Evolutionary conservation across 2,888 invertebrate genomes (phyloP).

Genomic region (Drymonia ruficornis): DNA sequence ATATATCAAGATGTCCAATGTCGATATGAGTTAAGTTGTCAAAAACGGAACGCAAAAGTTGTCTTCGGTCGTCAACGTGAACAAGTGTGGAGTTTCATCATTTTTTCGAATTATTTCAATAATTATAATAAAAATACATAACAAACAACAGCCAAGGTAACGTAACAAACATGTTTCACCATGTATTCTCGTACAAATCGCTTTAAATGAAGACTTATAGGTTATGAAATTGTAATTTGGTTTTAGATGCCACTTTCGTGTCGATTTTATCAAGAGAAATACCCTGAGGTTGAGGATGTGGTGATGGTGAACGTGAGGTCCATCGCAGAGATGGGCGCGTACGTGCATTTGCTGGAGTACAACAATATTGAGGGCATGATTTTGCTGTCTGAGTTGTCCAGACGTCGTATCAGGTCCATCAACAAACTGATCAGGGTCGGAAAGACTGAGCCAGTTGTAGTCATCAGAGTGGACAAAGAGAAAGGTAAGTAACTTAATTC

Average conservation of each 20-base stretch:
- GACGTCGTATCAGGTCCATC: constrained; percentile 99
- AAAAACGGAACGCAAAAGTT: constrained; percentile 22
- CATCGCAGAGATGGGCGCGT: constrained; percentile 99
- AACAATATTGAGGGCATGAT: constrained; percentile 99
- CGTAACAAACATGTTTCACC: constrained; percentile 6
- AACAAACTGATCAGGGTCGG: constrained; percentile 99
- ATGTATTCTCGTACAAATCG: constrained; percentile 4
- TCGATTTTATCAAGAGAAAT: constrained; percentile 98
- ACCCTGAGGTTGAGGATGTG: constrained; percentile 99
- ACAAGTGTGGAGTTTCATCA: constrained; percentile 70
- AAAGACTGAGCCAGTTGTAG: constrained; percentile 99
- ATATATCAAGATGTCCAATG: too few species aligned
- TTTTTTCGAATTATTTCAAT: constrained; percentile 46
- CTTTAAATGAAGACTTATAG: constrained; percentile 45
- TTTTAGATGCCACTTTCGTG: constrained; percentile 94
- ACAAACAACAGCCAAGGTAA: constrained; percentile 56
- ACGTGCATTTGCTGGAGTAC: constrained; percentile 98
- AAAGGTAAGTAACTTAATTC: constrained; percentile 89
- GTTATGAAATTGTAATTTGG: constrained; percentile 57
- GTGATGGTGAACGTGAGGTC: constrained; percentile 99
- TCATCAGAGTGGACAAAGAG: constrained; percentile 99
- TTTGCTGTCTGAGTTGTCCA: constrained; percentile 97
- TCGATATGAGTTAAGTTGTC: not conserved
- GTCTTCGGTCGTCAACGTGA: constrained; percentile 74
- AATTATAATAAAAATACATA: constrained; percentile 40